phyloP scores from a whole-genome alignment of 1,140 invertebrate genomes.

The Kradibia gibbosae region DNA sequence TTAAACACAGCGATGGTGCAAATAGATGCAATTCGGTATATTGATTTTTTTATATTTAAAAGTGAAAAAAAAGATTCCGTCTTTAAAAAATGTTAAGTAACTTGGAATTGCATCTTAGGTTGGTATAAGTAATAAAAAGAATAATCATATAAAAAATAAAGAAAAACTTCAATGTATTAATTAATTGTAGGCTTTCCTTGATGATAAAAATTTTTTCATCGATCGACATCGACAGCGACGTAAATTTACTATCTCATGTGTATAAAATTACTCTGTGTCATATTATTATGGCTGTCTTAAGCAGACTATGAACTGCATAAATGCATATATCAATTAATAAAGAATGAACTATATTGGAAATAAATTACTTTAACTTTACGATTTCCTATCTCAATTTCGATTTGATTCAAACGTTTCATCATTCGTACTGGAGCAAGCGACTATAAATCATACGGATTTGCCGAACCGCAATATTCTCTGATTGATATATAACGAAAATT shows the following conservation, averaged over 20 bases:
- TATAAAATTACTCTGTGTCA: background rate
- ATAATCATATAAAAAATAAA: no score
- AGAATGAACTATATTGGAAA: background rate
- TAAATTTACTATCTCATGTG: background rate
- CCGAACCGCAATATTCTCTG: conserved; percentile 45
- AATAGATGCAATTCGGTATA: no score
- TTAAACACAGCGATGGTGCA: no score
- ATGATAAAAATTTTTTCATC: background rate
- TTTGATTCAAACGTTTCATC: conserved; percentile 28
- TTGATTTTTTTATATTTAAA: no score
- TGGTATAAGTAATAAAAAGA: no score
- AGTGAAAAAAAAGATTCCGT: no score
- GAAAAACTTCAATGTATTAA: background rate
- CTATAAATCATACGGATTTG: conserved; percentile 45
- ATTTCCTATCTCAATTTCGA: conserved; percentile 20
- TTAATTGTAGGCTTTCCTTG: background rate
- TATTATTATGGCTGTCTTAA: background rate
- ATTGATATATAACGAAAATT: conserved; percentile 49
- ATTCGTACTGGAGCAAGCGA: background rate
- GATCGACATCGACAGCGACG: background rate
- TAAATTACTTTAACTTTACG: conserved; percentile 21
- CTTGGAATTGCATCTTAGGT: no score
- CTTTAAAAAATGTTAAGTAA: no score
- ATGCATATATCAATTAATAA: conserved; percentile 8
- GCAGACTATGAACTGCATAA: background rate